Percentiles rank a stretch among this genome's conserved stretches.
Evolutionary conservation across 2,113 vertebrate genomes (phyloP).

Genomic region (Mirza zaza): DNA sequence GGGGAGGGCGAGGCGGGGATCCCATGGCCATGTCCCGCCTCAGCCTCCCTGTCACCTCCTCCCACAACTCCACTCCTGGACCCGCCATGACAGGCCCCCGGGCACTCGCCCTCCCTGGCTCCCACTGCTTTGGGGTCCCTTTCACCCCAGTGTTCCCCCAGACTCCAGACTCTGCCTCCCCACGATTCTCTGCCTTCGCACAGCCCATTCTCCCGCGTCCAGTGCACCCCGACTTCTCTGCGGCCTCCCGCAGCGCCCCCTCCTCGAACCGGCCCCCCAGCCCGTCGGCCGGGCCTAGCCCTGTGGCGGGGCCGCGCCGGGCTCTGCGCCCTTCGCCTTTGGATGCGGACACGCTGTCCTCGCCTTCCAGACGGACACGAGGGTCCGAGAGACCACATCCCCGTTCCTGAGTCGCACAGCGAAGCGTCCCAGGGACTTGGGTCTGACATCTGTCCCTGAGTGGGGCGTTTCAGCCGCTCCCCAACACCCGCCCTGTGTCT

Average conservation of each 20-base stretch:
- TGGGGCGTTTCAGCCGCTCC: neutral
- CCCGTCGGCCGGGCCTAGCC: too few species aligned
- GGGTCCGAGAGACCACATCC: neutral
- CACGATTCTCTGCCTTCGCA: slow-evolving; percentile 7
- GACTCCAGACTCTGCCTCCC: neutral
- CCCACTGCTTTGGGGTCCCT: neutral
- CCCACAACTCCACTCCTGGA: too few species aligned
- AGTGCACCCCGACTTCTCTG: neutral
- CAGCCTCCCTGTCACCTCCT: neutral
- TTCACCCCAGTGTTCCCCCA: neutral
- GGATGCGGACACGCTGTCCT: neutral
- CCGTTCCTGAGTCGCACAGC: neutral
- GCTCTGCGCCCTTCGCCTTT: neutral
- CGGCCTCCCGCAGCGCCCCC: neutral
- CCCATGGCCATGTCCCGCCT: neutral
- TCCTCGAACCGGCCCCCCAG: neutral
- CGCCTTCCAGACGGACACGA: neutral
- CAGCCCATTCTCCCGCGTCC: neutral
- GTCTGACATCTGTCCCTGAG: neutral
- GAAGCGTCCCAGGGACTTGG: neutral
- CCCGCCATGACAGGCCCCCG: neutral
- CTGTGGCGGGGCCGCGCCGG: rapidly evolving
- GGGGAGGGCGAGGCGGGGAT: neutral
- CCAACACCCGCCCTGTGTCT: neutral
- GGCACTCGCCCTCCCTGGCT: neutral